Base-by-base conservation (phyloP, 92 coral and sea anemone genomes). In the Zoanthus solanderi region DNA sequence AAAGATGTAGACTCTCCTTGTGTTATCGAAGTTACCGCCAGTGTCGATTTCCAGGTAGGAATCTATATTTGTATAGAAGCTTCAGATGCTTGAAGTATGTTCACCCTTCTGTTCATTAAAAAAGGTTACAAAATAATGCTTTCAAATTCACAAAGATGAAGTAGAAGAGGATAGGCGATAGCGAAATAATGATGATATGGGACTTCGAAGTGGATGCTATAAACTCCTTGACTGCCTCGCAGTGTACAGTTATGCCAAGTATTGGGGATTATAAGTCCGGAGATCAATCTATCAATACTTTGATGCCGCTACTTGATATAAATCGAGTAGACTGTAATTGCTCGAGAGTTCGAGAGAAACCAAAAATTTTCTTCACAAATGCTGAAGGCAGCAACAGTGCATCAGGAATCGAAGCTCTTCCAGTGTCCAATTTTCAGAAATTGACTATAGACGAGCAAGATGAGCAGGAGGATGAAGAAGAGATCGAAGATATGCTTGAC, bases 271-370 rank as follows among this genome's bases (percentile, higher is more conserved):
- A 34, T 30, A 34, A 71, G 50, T 71, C 47, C 75, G 47, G 75
- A 15, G 75, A 71, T 32, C 48, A 71, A 71, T 31, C 75, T 46
- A 71, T 71, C 17, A n/a, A 15, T 2, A 34, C 78, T 75, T 16
- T 78, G 69, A 85, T 85, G 88, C 88, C 83, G 34, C 68, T 37
- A 44, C 79, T 85, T 4, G 88, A 85, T 30, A 31, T 54, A 53
- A 85, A 54, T 32, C 67, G 83, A 75, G 88, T 85, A 6, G 75
- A 50, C 17, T 72, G 88, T 71, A 73, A 73, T 66, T 84, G 88
- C 45, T 30, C 68, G 17, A 30, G 56, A 65, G 67, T 52, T 67
- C n/a, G n/a, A 11, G 7, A 37, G 74, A 72, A 57, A 78, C 44
- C 1, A 10, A 86, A 76, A 58, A 47, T 46, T 14, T 45, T 86